phyloP scores from a whole-genome alignment of 2,113 vertebrate genomes.

The Oxyruncus cristatus region DNA sequence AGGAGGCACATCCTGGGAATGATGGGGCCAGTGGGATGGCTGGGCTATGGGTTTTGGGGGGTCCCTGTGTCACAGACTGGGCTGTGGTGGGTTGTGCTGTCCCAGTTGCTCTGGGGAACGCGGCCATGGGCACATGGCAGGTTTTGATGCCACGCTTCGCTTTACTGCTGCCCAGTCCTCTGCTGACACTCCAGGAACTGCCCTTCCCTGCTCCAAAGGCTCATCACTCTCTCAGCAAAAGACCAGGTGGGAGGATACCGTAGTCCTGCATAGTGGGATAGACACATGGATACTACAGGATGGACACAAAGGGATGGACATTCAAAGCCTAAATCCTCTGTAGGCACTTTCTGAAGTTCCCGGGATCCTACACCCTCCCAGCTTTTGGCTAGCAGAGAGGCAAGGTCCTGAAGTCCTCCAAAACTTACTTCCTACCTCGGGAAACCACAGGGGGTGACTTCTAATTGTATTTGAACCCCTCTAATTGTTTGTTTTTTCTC shows the following conservation, averaged over 20 bases:
- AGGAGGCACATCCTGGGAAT: accelerated
- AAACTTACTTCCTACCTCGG: not conserved
- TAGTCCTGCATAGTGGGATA: accelerated
- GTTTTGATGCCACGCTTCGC: not conserved
- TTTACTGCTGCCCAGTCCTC: not conserved
- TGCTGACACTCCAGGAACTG: not conserved
- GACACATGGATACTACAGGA: not conserved
- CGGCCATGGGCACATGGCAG: constrained; percentile 39
- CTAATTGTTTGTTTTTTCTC: not conserved
- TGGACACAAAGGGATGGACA: not conserved
- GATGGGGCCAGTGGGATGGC: accelerated
- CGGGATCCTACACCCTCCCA: not conserved
- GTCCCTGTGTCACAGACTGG: not conserved
- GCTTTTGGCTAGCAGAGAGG: accelerated
- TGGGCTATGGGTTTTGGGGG: accelerated
- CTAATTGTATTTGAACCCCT: not conserved
- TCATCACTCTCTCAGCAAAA: not conserved
- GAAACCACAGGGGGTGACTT: accelerated
- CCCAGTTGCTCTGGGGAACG: not conserved
- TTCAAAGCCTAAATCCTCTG: not conserved
- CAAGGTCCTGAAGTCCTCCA: not conserved
- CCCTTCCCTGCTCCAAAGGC: not conserved
- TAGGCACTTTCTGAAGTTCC: not conserved
- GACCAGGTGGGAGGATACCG: not conserved
- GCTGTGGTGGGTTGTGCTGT: not conserved